Evolutionary conservation across 2,113 vertebrate species (phyloP).

Genomic region (Misgurnus mizolepis): DNA sequence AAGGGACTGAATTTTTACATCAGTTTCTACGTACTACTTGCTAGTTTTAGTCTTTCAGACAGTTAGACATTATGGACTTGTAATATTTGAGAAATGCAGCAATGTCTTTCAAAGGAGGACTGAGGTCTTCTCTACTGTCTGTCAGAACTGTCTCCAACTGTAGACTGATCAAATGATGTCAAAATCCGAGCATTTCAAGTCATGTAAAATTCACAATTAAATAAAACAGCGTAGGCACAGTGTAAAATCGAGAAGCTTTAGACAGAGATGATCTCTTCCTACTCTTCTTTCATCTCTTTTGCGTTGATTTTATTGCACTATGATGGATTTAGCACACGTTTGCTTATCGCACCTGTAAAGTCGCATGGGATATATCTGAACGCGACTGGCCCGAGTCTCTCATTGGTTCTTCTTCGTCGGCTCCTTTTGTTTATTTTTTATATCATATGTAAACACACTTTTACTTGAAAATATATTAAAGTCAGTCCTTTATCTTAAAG

Average conservation of each 20-base stretch:
- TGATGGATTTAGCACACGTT: constrained; percentile 78
- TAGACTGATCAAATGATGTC: constrained; percentile 80
- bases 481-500: constrained; percentile 89
- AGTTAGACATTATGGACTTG: constrained; percentile 74
- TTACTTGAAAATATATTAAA: constrained; percentile 92
- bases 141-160: constrained; percentile 62
- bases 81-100: constrained; percentile 66
- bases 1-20: constrained; percentile 78
- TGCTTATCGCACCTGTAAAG: constrained; percentile 83
- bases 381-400: constrained; percentile 66
- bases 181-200: constrained; percentile 61
- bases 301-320: constrained; percentile 84
- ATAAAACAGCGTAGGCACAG: constrained; percentile 56
- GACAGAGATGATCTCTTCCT: constrained; percentile 60
- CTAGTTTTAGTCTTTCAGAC: constrained; percentile 68
- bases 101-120: constrained; percentile 67
- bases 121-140: constrained; percentile 54
- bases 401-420: constrained; percentile 71
- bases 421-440: constrained; percentile 96
- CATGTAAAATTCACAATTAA: constrained; percentile 41
- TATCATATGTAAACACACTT: constrained; percentile 98
- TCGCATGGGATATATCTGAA: constrained; percentile 74
- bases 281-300: constrained; percentile 79
- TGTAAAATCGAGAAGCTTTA: constrained; percentile 65
- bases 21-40: constrained; percentile 60